Base-by-base conservation (phyloP, 2,797 vertebrate genomes). In the Triplophysa bombifrons region DNA sequence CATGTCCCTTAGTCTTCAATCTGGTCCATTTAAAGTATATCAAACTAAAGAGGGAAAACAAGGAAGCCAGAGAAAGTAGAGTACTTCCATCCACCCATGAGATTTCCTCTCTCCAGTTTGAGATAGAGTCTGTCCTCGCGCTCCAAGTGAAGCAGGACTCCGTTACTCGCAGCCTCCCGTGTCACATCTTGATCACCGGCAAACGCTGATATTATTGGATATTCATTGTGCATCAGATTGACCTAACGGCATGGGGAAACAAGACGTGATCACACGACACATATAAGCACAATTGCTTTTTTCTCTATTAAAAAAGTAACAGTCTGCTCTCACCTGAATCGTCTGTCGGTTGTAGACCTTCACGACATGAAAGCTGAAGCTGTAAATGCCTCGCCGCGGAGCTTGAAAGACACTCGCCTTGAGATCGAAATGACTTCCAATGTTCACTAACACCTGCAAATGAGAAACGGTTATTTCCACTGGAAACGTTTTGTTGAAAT, bases 31-130 rank as follows among this genome's bases (percentile, higher is more conserved):
- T 64, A 12, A 74, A 20, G 20, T 38, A 2, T 65, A 30, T 79
- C 46, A 58, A 78, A 89, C 94, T 93, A 96, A 89, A 96, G 92
- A 3, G 95, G 95, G 88, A 96, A 96, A 71, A 96, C 95, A 89
- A 96, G 93, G 90, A 96, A 96, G 87, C 95, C 95, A 0, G 95
- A 96, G 90, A 96, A 96, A 10, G 95, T 96, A 76, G 95, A 96
- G 78, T 96, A 96, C 82, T 95, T 96, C 95, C 95, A 96, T 82
- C 95, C 95, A 70, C 95, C 95, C 95, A 95, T 96, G 82, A 96
- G 94, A 88, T 96, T 95, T 65, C 95, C 95, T 85, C 95, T 90
- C 85, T 96, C 95, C 87, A 96, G 92, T 90, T 95, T 96, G 83
- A 96, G 93, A 77, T 96, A 95, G 11, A 96, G 94, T 89, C 94